A percentile compares a stretch with the other conserved stretches of the same genome.
phyloP scores from a whole-genome alignment of 2,797 vertebrate species.

The Epinephelus malabaricus region DNA sequence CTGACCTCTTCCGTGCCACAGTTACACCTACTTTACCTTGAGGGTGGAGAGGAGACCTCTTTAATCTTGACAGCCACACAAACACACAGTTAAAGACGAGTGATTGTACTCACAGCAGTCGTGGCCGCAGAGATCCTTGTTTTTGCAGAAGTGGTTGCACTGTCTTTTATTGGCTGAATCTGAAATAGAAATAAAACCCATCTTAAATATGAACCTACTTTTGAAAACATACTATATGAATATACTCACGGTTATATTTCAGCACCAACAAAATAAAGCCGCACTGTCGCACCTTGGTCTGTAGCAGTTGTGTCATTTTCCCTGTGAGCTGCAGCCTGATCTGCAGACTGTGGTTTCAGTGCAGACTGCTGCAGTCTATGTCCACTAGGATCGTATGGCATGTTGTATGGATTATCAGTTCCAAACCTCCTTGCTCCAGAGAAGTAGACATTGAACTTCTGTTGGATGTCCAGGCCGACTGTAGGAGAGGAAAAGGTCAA shows the following conservation, averaged over 20 bases:
- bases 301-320: constrained; percentile 24
- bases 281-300: constrained; percentile 51
- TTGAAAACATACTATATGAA: not conserved
- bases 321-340: constrained; percentile 45
- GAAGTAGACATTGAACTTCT: constrained; percentile 88
- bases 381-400: constrained; percentile 9
- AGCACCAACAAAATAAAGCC: not conserved
- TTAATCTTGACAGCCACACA: not conserved
- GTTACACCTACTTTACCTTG: constrained; percentile 94
- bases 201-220: not conserved
- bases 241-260: not conserved
- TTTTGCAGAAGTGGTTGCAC: constrained; percentile 97
- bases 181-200: constrained; percentile 5
- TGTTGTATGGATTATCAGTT: constrained; percentile 65
- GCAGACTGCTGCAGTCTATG: constrained; percentile 29
- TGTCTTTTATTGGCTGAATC: constrained; percentile 84
- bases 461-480: constrained; percentile 96
- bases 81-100: not conserved
- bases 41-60: not conserved
- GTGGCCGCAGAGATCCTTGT: constrained; percentile 93
- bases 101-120: constrained; percentile 93
- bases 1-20: constrained; percentile 81
- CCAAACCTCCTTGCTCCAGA: constrained; percentile 78
- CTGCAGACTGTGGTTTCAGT: constrained; percentile 39
- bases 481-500: constrained; percentile 19